A percentile compares a stretch with the other conserved stretches of the same genome.
Evolutionary conservation across 1,140 invertebrate genomes (phyloP).

Genomic region (Temnothorax curvispinosus): DNA sequence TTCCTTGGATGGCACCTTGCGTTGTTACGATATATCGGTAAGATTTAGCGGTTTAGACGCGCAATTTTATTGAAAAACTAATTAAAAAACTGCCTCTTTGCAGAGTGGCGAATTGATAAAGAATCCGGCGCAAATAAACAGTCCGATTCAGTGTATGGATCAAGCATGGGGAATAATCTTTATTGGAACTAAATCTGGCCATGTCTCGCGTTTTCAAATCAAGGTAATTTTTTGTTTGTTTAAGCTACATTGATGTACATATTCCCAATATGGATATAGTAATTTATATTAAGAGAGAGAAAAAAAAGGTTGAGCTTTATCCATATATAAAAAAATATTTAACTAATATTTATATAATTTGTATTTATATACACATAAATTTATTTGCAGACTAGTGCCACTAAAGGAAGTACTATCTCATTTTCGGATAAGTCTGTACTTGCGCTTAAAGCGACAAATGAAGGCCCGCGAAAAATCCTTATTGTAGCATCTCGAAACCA

Average conservation of each 20-base stretch:
- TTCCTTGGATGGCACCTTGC: constrained; percentile 87
- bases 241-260: not conserved
- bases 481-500: constrained; percentile 89
- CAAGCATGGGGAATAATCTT: constrained; percentile 87
- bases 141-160: constrained; percentile 89
- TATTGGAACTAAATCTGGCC: constrained; percentile 88
- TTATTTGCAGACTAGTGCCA: constrained; percentile 85
- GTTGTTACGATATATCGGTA: constrained; percentile 88
- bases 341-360: constrained; percentile 14
- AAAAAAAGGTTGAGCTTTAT: not conserved
- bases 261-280: not conserved
- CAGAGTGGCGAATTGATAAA: constrained; percentile 86
- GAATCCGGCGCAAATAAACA: constrained; percentile 85
- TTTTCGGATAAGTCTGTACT: constrained; percentile 88
- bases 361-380: not conserved
- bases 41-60: constrained; percentile 46
- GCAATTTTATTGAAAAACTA: not conserved
- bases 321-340: not conserved
- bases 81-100: constrained; percentile 57
- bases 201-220: constrained; percentile 87
- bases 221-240: constrained; percentile 83
- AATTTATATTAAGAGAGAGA: not conserved
- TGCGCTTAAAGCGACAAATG: constrained; percentile 89
- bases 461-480: constrained; percentile 88
- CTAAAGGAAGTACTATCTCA: constrained; percentile 87